Evolutionary conservation across 2,797 vertebrate genomes (phyloP).

Genomic region (Meda fulgida): DNA sequence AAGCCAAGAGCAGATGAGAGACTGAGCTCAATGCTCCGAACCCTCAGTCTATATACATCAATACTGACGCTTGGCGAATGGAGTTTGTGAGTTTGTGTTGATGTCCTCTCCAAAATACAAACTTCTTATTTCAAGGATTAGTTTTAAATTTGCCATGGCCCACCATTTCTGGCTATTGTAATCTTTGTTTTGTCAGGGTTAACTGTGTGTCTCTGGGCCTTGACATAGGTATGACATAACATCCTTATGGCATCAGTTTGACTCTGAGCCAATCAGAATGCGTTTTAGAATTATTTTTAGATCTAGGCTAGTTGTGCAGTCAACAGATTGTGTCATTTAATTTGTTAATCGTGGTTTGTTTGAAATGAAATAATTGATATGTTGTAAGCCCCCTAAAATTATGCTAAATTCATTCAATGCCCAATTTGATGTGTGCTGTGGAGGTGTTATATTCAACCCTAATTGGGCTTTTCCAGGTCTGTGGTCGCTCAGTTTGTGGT

Average conservation of each 20-base stretch:
- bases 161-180: conserved; percentile 2
- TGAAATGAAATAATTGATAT: not conserved
- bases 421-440: conserved; percentile 50
- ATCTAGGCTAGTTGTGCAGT: not conserved
- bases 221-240: not conserved
- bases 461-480: conserved; percentile 58
- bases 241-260: not conserved
- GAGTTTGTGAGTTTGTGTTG: not conserved
- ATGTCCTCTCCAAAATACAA: conserved; percentile 10
- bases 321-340: not conserved
- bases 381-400: conserved; percentile 9
- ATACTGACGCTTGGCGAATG: conserved; percentile 39
- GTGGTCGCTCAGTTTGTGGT: conserved; percentile 51
- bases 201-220: not conserved
- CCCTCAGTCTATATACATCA: conserved; percentile 56
- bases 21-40: conserved; percentile 44
- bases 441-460: conserved; percentile 56
- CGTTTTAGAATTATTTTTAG: conserved; percentile 3
- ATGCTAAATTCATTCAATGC: conserved; percentile 42
- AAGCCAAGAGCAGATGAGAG: conserved; percentile 56
- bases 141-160: not conserved
- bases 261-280: not conserved
- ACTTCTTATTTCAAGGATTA: not conserved
- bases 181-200: conserved; percentile 6
- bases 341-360: not conserved